Evolutionary conservation across 2,113 vertebrate species (phyloP), one percentile per base, ranked within the genome.

Genomic region (Cryptomyrus ogoouensis): DNA sequence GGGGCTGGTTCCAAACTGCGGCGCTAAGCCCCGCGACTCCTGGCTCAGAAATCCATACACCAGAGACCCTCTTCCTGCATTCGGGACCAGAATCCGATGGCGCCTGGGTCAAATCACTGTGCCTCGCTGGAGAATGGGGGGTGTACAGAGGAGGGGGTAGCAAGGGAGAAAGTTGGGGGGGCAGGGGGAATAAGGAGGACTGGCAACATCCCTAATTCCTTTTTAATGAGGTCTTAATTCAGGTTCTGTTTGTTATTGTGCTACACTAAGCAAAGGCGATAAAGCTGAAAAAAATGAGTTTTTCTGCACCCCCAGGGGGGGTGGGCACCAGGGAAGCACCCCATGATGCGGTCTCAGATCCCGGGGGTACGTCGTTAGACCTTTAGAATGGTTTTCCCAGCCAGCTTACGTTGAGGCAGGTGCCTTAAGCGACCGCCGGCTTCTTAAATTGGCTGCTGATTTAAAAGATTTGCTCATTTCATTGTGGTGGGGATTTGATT

Each of bases 211-310:
- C n/a, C 15, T 46, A 90, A 90, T 80, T 9, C 85, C 8, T 17
- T 74, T 31, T 53, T 90, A 90, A 88, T 90, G 62, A 74, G 89
- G 21, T 89, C 58, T 87, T 88, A 88, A 88, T 90, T 88, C 47
- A 87, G 62, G 62, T 53, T 66, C 27, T 42, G 3, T 83, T 58
- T n/a, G 80, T 87, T 90, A 86, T 31, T 52, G 7, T 35, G 47
- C 74, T 44, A 49, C 12, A 31, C 46, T 24, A 87, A 52, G n/a
- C 47, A 1, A 2, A 89, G 35, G 8, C 1, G 5, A 89, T 89
- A 83, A 83, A 42, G 44, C 8, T 9, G 19, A 46, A 62, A 2
- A 49, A 58, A 27, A 27, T 2, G 8, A 31, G 17, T 0, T 15
- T 88, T 27, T 46, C 12, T 27, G 10, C 21, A 47, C 24, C 53